A percentile compares a stretch with the other conserved stretches of the same genome.
phyloP scores from a whole-genome alignment of 2,888 invertebrate species.

The Gymnocheta viridis region DNA sequence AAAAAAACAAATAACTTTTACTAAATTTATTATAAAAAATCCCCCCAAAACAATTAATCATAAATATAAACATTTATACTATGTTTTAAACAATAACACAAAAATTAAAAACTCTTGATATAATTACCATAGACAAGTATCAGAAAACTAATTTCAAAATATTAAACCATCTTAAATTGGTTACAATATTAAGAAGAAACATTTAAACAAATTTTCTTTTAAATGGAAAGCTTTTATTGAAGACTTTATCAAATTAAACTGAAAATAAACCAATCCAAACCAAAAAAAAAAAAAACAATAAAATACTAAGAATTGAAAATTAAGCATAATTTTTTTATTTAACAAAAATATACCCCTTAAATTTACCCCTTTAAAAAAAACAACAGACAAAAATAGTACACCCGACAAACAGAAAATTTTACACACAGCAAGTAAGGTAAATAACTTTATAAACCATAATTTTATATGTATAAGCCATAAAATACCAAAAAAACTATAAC shows the following conservation, averaged over 20 bases:
- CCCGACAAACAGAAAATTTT: conserved; percentile 35
- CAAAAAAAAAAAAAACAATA: conserved; percentile 51
- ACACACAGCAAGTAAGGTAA: conserved; percentile 45
- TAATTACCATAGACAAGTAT: conserved; percentile 69
- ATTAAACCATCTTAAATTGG: conserved; percentile 69
- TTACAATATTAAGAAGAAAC: conserved; percentile 63
- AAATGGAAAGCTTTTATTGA: conserved; percentile 77
- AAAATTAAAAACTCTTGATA: conserved; percentile 47
- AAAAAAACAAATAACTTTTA: conserved; percentile 46
- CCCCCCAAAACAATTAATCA: conserved; percentile 29
- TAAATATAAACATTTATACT: conserved; percentile 62
- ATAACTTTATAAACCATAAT: conserved; percentile 41
- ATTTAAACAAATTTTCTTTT: conserved; percentile 73
- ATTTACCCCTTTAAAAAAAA: neutral
- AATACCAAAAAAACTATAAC: conserved; percentile 30
- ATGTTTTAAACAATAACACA: conserved; percentile 47
- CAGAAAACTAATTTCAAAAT: conserved; percentile 63
- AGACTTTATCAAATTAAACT: conserved; percentile 66
- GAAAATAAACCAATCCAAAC: conserved; percentile 38
- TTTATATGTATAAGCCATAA: conserved; percentile 68
- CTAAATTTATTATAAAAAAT: conserved; percentile 54
- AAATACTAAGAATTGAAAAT: conserved; percentile 40
- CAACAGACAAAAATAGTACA: conserved; percentile 20
- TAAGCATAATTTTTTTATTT: conserved; percentile 48
- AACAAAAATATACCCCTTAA: conserved; percentile 31